Evolutionary conservation across 1,140 invertebrate species (phyloP), one percentile per base, ranked within the genome.

Genomic region (Drosophila ficusphila): DNA sequence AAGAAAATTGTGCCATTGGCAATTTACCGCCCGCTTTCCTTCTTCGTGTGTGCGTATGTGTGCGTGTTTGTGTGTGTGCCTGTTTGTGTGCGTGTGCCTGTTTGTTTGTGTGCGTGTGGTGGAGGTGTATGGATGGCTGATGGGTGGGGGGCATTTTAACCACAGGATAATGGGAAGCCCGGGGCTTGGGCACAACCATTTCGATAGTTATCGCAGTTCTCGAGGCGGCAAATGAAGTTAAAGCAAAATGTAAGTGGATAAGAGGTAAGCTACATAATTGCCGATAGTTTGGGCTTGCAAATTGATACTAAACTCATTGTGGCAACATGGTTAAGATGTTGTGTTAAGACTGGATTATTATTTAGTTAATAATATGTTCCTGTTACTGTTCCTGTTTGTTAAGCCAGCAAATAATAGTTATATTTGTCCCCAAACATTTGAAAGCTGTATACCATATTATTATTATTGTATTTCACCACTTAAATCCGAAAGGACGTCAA

Each of bases 1-100:
- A 83, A 75, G 75, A 60, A 85, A 85, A 79, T 52, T 53, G 65
- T 44, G 79, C 79, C 79, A 75, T 71, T 65, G 76, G 79, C 79
- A 73, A 68, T 58, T 67, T 69, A 25, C 61, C 33, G 2, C 34
- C 14, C 14, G 7, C 38, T 16, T 44, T 14, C 41, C 21, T 23
- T 33, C 11, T 29, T 14, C 27, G 25, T n/a, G n/a, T 49, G 7
- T 21, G 16, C 18, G n/a, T 29, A 1, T 8, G 2, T 8, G 3
- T 48, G 14, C 27, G 18, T 46, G 11, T 48, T 4, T 36, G 6
- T 56, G 42, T 51, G 19, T 38, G 18, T 41, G 14, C n/a, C 4
- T 36, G 29, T 11, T 27, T 39, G 16, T 42, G 4, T 25, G 27
- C 14, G 39, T 18, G 39, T 44, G 53, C n/a, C n/a, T 41, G 14